Conservation (phyloP, 2,797 vertebrate genomes). For the Parotocinclus haroldoi region DNA sequence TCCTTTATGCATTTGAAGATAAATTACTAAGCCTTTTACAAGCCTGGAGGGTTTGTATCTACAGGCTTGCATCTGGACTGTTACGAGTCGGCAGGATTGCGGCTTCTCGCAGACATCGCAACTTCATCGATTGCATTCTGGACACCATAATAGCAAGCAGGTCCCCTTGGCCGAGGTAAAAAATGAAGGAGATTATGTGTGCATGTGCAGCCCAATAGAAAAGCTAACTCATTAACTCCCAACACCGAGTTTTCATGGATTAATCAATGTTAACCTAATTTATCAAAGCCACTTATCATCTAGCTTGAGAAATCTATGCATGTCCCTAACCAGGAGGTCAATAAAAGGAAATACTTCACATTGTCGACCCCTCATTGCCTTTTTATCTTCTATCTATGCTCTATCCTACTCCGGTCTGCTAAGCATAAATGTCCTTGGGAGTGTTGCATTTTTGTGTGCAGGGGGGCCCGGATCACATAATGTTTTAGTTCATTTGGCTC, state of each 20-base stretch:
- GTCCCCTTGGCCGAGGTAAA: conserved; percentile 57
- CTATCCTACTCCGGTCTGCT: conserved; percentile 49
- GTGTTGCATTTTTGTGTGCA: conserved; percentile 50
- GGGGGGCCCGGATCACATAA: conserved; percentile 69
- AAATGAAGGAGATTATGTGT: conserved; percentile 41
- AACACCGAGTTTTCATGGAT: conserved; percentile 77
- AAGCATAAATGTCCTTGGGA: conserved; percentile 67
- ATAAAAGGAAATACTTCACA: conserved; percentile 76
- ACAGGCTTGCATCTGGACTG: conserved; percentile 58
- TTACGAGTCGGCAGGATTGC: conserved; percentile 64
- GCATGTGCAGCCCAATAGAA: conserved; percentile 59
- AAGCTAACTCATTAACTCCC: conserved; percentile 77
- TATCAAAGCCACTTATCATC: conserved; percentile 83
- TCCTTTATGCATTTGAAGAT: conserved; percentile 68
- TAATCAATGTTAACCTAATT: conserved; percentile 82
- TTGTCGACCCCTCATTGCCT: conserved; percentile 59
- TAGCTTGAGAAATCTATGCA: conserved; percentile 76
- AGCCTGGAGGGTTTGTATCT: conserved; percentile 66
- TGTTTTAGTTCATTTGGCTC: conserved; percentile 70
- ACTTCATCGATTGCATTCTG: conserved; percentile 71
- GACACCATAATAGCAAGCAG: conserved; percentile 67
- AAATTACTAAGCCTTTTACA: conserved; percentile 71
- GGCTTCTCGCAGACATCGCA: conserved; percentile 71
- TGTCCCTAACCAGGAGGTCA: conserved; percentile 69
- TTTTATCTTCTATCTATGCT: conserved; percentile 23